Base-by-base conservation (phyloP, 2,113 vertebrate genomes). In the Ageneiosus marmoratus region DNA sequence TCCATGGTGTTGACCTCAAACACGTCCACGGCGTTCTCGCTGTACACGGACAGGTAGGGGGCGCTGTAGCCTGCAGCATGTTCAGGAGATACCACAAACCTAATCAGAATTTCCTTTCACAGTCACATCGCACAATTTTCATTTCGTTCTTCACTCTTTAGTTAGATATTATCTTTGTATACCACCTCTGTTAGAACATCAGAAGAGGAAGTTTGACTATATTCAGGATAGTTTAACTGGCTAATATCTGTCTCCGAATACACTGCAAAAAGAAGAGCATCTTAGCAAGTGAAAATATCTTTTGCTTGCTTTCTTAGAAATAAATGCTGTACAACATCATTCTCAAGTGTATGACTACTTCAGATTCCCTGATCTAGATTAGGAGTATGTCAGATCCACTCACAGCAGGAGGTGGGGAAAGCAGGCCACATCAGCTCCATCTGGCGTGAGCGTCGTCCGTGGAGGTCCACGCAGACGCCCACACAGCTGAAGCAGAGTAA, bases 361-460 rank as follows among this genome's bases (percentile, higher is more conserved):
- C 7, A 73, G 44, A 48, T 48, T 48, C 29, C 11, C 44, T 50
- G 5, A 41, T 69, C 65, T 70, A n/a, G n/a, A 63, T 50, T 27
- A 79, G n/a, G 50, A 46, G 10, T 22, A 44, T 9, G 27, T 27
- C 41, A 29, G 15, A 24, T 41, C 2, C 7, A 91, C 96, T 99
- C 94, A 99, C 98, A 99, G 91, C 97, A 98, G 12, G 95, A 89
- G 44, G 91, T 95, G 89, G 98, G 98, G 79, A 89, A 86, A 13
- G 98, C 97, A 0, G 98, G 98, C 98, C 98, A 99, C 98, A 98
- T 98, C 87, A 99, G 80, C 90, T 99, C 98, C 90, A 99, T 98
- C 51, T 99, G 98, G 20, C 98, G 95, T 0, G 98, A 99, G 87
- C 98, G 93, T 75, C 97, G 96, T 55, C 98, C 98, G 89, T 99